phyloP scores from a whole-genome alignment of 2,888 invertebrate genomes.

The Griposia aprilina region DNA sequence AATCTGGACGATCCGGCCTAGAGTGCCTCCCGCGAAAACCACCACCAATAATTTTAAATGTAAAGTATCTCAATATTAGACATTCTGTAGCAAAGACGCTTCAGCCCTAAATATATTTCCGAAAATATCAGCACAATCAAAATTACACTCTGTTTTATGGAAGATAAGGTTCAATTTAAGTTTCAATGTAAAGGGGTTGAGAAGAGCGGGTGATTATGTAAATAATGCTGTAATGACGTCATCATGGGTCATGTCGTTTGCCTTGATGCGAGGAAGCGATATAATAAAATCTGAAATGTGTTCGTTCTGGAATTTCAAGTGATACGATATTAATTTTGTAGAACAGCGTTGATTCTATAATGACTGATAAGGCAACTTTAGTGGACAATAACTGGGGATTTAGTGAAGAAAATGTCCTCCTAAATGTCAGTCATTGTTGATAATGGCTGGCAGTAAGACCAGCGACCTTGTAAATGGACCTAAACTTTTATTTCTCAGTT shows the following conservation, averaged over 20 bases:
- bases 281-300: constrained; percentile 80
- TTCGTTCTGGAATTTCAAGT: constrained; percentile 66
- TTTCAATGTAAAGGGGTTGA: constrained; percentile 61
- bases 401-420: constrained; percentile 43
- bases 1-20: constrained; percentile 58
- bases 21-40: constrained; percentile 62
- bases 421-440: constrained; percentile 55
- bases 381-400: constrained; percentile 44
- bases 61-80: constrained; percentile 77
- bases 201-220: constrained; percentile 81
- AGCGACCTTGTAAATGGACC: constrained; percentile 36
- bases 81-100: constrained; percentile 72
- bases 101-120: constrained; percentile 65
- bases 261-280: constrained; percentile 79
- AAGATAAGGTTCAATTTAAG: constrained; percentile 63
- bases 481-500: constrained; percentile 58
- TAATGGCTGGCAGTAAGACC: constrained; percentile 53
- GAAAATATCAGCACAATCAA: constrained; percentile 48
- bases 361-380: constrained; percentile 56
- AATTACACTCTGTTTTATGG: constrained; percentile 58
- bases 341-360: constrained; percentile 43
- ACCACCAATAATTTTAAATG: constrained; percentile 77
- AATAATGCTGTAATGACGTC: constrained; percentile 84
- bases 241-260: constrained; percentile 82
- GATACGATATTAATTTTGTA: constrained; percentile 65